Percentiles rank a stretch among this genome's conserved stretches.
These are phyloP conservation scores for Globodera ellingtonae DNA, from an alignment of 1,140 invertebrate genomes.

Conservation along the genomic window DNA sequence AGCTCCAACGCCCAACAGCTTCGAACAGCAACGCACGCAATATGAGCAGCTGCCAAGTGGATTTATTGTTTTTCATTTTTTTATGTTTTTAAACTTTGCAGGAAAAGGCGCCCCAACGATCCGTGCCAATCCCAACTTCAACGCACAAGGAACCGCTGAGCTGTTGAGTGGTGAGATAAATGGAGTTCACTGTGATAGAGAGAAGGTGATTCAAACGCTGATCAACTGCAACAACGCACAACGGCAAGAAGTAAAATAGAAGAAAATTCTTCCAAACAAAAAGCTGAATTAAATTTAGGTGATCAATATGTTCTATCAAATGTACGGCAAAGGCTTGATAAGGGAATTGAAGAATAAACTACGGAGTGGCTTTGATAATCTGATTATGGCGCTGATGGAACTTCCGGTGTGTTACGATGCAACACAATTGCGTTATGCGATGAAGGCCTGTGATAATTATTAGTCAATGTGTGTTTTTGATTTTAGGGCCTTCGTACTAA, in stretches of 20 bases:
- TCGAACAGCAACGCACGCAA: no score
- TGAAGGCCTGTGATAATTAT: conserved; percentile 66
- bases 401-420: conserved; percentile 79
- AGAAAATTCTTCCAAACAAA: conserved; percentile 73
- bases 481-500: conserved; percentile 68
- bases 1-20: no score
- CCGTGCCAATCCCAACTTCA: conserved; percentile 80
- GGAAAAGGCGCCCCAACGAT: conserved; percentile 65
- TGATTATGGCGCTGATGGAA: conserved; percentile 83
- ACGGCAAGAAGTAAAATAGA: conserved; percentile 67
- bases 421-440: conserved; percentile 81
- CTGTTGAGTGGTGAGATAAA: conserved; percentile 89
- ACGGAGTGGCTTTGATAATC: conserved; percentile 84
- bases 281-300: background rate
- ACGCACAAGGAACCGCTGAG: conserved; percentile 83
- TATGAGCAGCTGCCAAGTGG: no score
- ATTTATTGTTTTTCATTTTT: no score
- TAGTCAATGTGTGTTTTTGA: no score
- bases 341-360: conserved; percentile 87
- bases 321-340: conserved; percentile 79
- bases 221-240: conserved; percentile 36
- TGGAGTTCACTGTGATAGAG: conserved; percentile 72
- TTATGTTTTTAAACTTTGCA: no score
- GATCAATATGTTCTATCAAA: conserved; percentile 70
- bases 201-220: conserved; percentile 53